Conservation (phyloP, 2,113 vertebrate genomes). For the Carassius gibelio region DNA sequence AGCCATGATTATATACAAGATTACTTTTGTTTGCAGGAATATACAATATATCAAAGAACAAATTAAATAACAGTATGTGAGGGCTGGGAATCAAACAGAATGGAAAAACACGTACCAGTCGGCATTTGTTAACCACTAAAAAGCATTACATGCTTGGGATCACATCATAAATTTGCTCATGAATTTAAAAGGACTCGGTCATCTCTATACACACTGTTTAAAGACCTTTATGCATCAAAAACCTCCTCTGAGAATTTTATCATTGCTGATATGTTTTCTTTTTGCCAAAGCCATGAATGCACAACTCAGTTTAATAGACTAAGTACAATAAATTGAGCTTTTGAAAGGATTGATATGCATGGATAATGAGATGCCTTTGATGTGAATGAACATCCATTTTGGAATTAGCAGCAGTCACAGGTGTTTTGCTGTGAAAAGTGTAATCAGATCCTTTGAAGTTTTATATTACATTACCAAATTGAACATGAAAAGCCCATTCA, state of each 20-base stretch:
- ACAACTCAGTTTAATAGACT: conserved; percentile 68
- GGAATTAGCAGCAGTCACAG: conserved; percentile 80
- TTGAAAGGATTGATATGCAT: conserved; percentile 75
- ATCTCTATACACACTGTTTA: not conserved
- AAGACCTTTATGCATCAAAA: conserved; percentile 30
- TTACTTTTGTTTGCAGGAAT: not conserved
- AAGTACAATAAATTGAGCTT: conserved; percentile 74
- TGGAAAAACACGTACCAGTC: not conserved
- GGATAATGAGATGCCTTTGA: conserved; percentile 81
- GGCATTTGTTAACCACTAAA: conserved; percentile 35
- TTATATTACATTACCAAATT: conserved; percentile 51
- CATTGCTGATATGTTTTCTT: conserved; percentile 40
- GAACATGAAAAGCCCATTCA: conserved; percentile 61
- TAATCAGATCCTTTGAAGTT: conserved; percentile 73
- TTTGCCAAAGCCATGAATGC: conserved; percentile 67
- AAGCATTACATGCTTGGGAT: conserved; percentile 32
- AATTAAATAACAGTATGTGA: not conserved
- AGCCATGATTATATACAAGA: not conserved
- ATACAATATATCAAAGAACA: not conserved
- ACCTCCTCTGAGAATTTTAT: conserved; percentile 43
- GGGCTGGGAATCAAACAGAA: not conserved
- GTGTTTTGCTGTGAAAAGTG: conserved; percentile 77
- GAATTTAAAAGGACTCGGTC: conserved; percentile 6
- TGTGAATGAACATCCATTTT: conserved; percentile 82
- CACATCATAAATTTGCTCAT: conserved; percentile 36